Evolutionary conservation across 2,888 invertebrate species (phyloP).

Genomic region (Polyploca ridens): DNA sequence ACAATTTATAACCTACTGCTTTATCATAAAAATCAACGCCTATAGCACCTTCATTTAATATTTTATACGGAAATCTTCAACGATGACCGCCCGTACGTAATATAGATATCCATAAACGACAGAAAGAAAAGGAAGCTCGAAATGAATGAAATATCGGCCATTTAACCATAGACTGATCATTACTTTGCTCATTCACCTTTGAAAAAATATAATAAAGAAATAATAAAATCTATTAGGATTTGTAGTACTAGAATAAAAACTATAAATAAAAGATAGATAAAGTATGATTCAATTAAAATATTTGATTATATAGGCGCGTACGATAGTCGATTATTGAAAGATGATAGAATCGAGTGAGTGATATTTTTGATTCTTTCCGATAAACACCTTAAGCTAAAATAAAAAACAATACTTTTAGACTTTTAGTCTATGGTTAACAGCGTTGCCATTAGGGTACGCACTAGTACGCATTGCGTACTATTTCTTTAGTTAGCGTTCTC

Average conservation of each 20-base stretch:
- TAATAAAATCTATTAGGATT: neutral
- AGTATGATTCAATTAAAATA: no score
- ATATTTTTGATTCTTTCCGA: no score
- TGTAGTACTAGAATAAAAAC: neutral
- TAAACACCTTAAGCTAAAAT: no score
- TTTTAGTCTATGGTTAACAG: neutral
- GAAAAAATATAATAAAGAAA: constrained; percentile 21
- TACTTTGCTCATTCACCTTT: constrained; percentile 23
- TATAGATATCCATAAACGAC: constrained; percentile 73
- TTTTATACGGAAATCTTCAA: constrained; percentile 76
- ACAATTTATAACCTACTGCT: constrained; percentile 82
- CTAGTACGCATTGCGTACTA: no score
- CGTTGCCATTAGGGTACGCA: no score
- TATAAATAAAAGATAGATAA: no score
- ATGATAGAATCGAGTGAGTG: no score
- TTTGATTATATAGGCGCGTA: no score
- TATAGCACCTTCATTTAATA: constrained; percentile 85
- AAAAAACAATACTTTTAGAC: no score
- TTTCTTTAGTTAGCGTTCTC: no score
- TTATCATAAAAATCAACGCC: constrained; percentile 82
- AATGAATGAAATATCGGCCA: constrained; percentile 74
- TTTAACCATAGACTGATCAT: constrained; percentile 59
- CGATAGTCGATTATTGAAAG: no score
- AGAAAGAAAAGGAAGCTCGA: constrained; percentile 75
- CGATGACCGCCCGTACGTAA: constrained; percentile 78